Percentiles rank a stretch among this genome's conserved stretches.
Evolutionary conservation across 2,797 vertebrate species (phyloP).

Genomic region (Poeciliopsis turneri): DNA sequence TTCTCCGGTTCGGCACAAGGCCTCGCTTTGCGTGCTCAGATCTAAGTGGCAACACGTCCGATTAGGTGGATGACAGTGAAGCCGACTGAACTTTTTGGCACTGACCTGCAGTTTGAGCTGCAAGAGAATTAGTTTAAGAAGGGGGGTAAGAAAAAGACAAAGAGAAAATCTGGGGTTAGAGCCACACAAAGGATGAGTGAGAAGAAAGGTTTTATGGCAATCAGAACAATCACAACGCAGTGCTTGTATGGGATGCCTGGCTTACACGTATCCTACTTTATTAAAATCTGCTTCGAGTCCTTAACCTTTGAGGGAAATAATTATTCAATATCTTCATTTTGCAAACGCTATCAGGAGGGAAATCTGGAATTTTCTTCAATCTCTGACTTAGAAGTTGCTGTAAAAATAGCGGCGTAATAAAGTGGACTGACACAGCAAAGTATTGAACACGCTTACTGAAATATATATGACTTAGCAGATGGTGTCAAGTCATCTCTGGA

Average conservation of each 20-base stretch:
- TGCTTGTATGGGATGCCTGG: neutral
- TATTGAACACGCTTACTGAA: neutral
- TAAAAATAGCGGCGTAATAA: neutral
- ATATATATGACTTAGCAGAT: neutral
- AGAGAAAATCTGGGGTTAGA: neutral
- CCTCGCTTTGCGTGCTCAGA: slow-evolving; percentile 16
- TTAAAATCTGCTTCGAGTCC: neutral
- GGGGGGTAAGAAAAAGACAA: neutral
- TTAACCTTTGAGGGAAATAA: neutral
- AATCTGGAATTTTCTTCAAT: neutral
- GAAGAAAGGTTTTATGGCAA: neutral
- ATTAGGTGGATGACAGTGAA: slow-evolving; percentile 41
- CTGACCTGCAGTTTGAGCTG: slow-evolving; percentile 8
- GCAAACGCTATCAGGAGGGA: neutral
- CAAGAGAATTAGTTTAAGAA: neutral
- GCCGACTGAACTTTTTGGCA: neutral
- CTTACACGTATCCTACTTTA: neutral
- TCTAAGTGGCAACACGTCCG: slow-evolving; percentile 32
- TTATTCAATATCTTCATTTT: neutral
- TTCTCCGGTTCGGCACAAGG: slow-evolving; percentile 20
- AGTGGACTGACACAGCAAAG: neutral
- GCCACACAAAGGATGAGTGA: neutral
- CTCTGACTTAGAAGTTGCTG: neutral
- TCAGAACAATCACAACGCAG: neutral
- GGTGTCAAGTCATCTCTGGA: neutral